Evolutionary conservation across 2,888 invertebrate genomes (phyloP).

Genomic region (Agrotis clavis): DNA sequence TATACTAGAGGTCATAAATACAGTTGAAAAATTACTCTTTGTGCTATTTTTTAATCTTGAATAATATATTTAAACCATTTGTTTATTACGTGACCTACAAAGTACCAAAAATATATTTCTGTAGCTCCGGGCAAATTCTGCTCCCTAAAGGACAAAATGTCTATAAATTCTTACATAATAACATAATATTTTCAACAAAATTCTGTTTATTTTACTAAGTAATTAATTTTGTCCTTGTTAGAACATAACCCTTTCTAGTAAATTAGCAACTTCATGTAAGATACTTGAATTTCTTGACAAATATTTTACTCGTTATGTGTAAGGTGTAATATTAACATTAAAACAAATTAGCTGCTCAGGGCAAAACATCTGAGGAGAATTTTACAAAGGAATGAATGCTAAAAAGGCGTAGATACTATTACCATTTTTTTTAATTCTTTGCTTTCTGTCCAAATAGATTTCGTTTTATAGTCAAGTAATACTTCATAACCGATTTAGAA

Average conservation of each 20-base stretch:
- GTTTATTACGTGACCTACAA: constrained; percentile 23
- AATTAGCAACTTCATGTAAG: constrained; percentile 27
- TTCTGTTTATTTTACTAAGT: constrained; percentile 35
- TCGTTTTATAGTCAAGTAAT: no score
- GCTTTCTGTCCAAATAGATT: no score
- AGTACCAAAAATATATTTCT: constrained; percentile 19
- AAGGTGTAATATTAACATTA: constrained; percentile 17
- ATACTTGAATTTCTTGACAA: constrained; percentile 38
- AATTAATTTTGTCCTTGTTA: constrained; percentile 54
- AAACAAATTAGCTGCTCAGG: constrained; percentile 1
- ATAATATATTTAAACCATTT: background rate
- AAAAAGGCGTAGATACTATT: background rate
- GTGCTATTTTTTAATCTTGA: background rate
- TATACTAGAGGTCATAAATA: background rate
- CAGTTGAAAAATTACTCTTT: background rate
- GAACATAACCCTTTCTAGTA: constrained; percentile 33
- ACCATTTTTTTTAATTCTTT: background rate
- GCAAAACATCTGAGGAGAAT: background rate
- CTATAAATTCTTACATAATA: constrained; percentile 46
- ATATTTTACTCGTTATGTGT: constrained; percentile 18
- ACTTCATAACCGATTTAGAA: no score
- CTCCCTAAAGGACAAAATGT: constrained; percentile 38
- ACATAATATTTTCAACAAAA: constrained; percentile 41
- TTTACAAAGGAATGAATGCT: background rate
- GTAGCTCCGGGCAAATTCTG: constrained; percentile 16